A percentile compares a stretch with the other conserved stretches of the same genome.
Conservation (phyloP, 2,888 invertebrate genomes). For the Chloromyia formosa region DNA sequence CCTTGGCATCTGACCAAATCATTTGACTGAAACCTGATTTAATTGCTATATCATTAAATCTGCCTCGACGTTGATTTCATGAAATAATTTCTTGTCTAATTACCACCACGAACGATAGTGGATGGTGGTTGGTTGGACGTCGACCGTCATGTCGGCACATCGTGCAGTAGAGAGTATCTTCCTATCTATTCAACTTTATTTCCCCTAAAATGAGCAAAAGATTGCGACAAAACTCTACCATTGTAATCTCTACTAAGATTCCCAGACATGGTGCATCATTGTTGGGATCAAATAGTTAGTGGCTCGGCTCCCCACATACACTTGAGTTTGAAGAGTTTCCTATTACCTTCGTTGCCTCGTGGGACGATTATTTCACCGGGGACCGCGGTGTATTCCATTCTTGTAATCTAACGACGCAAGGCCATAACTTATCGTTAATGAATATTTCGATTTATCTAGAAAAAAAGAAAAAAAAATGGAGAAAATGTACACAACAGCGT, state of each 20-base stretch:
- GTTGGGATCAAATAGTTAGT: neutral
- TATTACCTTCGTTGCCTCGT: too few species aligned
- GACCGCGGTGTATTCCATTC: neutral
- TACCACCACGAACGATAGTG: neutral
- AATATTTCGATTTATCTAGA: constrained; percentile 34
- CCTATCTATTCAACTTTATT: too few species aligned
- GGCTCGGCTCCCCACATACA: neutral
- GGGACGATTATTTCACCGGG: neutral
- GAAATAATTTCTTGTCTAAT: constrained; percentile 39
- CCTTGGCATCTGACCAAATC: constrained; percentile 35
- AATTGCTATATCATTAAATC: constrained; percentile 18
- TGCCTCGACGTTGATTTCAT: constrained; percentile 4
- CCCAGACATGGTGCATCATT: neutral
- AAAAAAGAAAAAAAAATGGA: too few species aligned
- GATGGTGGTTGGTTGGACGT: neutral
- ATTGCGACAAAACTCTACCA: too few species aligned
- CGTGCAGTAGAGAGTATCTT: too few species aligned
- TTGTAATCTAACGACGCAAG: constrained; percentile 8
- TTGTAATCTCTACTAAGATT: too few species aligned
- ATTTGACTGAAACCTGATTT: constrained; percentile 23
- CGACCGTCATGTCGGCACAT: neutral
- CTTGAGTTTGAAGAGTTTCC: neutral
- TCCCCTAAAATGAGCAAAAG: too few species aligned
- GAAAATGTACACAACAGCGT: neutral
- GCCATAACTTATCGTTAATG: constrained; percentile 39